phyloP scores from a whole-genome alignment of 2,888 invertebrate species.

The Onthophagus sagittarius region DNA sequence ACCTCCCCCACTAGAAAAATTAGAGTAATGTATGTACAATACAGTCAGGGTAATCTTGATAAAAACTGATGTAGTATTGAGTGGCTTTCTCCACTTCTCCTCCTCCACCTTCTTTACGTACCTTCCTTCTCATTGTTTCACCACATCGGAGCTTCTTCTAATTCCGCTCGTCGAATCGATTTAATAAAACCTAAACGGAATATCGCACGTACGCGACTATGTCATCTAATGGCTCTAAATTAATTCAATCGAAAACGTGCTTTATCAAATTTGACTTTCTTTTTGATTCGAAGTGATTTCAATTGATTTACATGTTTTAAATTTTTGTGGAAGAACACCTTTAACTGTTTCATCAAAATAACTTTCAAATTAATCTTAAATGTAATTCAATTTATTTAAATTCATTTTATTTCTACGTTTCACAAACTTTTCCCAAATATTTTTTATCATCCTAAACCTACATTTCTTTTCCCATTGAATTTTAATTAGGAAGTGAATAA shows the following conservation, averaged over 20 bases:
- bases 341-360: neutral
- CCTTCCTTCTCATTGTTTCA: neutral
- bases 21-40: neutral
- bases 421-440: neutral
- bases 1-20: slow-evolving; percentile 30
- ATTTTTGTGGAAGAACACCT: neutral
- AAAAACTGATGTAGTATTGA: neutral
- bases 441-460: neutral
- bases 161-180: neutral
- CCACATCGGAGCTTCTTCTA: neutral
- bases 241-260: neutral
- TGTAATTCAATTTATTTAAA: too few species aligned
- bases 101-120: neutral
- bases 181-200: neutral
- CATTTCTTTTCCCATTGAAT: neutral
- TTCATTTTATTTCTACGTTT: neutral
- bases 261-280: neutral
- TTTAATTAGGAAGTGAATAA: neutral
- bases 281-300: neutral
- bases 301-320: neutral
- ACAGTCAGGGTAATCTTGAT: neutral
- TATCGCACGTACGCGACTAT: neutral
- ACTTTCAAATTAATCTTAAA: neutral
- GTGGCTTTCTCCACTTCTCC: neutral
- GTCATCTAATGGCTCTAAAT: neutral